A percentile compares a stretch with the other conserved stretches of the same genome.
Conservation (phyloP, 2,888 invertebrate species). For the Aporophyla nigra region DNA sequence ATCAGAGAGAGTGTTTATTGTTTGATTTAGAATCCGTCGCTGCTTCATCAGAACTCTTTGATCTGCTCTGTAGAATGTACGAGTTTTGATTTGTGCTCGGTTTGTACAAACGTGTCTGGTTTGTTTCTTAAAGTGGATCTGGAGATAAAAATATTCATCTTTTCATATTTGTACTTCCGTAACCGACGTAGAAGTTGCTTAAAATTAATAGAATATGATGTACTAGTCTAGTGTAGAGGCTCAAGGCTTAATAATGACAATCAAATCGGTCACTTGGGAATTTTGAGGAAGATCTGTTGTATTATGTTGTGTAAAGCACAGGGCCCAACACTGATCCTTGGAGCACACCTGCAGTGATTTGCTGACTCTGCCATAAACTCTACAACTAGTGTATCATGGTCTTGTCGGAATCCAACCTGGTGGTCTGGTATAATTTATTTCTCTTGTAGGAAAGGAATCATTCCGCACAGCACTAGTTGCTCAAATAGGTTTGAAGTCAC, state of each 20-base stretch:
- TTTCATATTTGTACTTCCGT: background rate
- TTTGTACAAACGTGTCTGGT: constrained; percentile 30
- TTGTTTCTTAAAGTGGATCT: constrained; percentile 17
- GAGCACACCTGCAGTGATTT: background rate
- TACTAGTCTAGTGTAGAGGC: background rate
- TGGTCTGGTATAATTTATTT: background rate
- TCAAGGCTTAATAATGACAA: background rate
- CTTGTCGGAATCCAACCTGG: background rate
- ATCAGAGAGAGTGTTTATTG: constrained; percentile 25
- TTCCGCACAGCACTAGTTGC: background rate
- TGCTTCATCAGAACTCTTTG: constrained; percentile 34
- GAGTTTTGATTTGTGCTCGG: constrained; percentile 38
- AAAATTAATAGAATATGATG: background rate
- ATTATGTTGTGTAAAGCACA: background rate
- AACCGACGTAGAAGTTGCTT: background rate
- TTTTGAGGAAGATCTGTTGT: background rate
- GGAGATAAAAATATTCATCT: constrained; percentile 1
- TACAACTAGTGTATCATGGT: background rate
- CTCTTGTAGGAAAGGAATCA: background rate
- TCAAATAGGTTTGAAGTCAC: background rate
- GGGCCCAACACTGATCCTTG: background rate
- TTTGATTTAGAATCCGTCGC: background rate
- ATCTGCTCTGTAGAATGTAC: constrained; percentile 21
- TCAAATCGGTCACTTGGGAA: background rate
- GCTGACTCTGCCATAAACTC: background rate